Conservation (phyloP, 1,140 invertebrate species). For the Periplaneta americana region DNA sequence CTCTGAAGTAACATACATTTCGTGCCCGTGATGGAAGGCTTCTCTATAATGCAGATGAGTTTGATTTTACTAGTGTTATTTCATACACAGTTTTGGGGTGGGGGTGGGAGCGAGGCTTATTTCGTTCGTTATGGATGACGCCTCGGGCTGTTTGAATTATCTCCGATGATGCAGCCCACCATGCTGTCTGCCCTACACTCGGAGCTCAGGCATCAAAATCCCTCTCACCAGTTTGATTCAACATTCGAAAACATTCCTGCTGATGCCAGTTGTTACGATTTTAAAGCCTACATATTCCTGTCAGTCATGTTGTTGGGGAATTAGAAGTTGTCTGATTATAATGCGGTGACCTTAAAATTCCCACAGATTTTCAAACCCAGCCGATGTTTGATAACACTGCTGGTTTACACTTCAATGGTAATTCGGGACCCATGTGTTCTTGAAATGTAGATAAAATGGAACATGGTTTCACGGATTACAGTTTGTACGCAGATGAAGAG, state of each 20-base stretch:
- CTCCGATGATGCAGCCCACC: background rate
- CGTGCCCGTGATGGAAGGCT: too few species aligned
- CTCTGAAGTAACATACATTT: too few species aligned
- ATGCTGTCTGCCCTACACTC: background rate
- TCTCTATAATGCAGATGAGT: too few species aligned
- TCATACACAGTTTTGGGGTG: background rate
- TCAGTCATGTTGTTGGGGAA: background rate
- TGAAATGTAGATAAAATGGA: background rate
- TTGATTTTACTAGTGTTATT: too few species aligned
- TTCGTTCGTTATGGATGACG: background rate
- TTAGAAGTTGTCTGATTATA: background rate
- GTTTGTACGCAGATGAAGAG: too few species aligned
- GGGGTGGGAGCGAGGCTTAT: too few species aligned
- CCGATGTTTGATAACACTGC: background rate
- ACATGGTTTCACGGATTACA: too few species aligned
- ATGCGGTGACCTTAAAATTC: background rate
- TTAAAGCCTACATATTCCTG: background rate
- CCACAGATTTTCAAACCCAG: background rate
- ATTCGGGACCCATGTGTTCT: background rate
- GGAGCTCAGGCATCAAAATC: background rate
- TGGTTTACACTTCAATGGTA: background rate
- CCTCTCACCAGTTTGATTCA: background rate
- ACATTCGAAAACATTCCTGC: too few species aligned
- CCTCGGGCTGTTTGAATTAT: background rate
- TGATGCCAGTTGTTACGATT: background rate